Base-by-base conservation (phyloP, 2,113 vertebrate species). In the Parus major region DNA sequence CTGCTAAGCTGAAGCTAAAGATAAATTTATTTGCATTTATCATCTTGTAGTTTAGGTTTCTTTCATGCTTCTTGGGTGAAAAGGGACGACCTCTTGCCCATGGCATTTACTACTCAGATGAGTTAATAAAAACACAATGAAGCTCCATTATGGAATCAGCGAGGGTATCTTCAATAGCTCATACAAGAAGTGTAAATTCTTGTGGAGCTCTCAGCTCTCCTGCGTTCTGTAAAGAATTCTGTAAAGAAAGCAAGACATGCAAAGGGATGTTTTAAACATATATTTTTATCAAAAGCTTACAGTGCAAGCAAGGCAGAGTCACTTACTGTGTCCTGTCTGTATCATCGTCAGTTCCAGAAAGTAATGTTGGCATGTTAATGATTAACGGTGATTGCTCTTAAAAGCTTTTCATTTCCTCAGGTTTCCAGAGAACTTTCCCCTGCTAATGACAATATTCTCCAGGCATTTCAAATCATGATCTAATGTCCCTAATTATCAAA, bases 351-450 rank as follows among this genome's bases (percentile, higher is more conserved):
- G 44, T 88, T 90, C 17, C 52, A 92, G 64, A 82, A 87, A 59
- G 56, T 73, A 66, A 56, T 52, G 36, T 80, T 92, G 82, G 41
- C 68, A 49, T 60, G 41, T 79, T 90, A 81, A 55, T 88, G 93
- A 96, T 96, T 96, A 96, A 73, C 52, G 68, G 42, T 95, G 92
- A 95, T 95, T 92, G 85, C 88, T 92, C 60, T 96, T 92, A 93
- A 94, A 95, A 95, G 88, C 79, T 92, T 90, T 93, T 90, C 59
- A 86, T 88, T 93, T 92, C 94, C 90, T 96, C 80, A 68, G 68
- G 56, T 85, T 92, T 93, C 33, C 46, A 81, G 47, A 90, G 79
- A 96, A 93, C 76, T 56, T 88, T 96, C 71, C 66, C 47, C 52
- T 86, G 66, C 61, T 95, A 96, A 93, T 96, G 85, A 75, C 33